phyloP scores from a whole-genome alignment of 2,888 invertebrate genomes.

The Athalia circularis region DNA sequence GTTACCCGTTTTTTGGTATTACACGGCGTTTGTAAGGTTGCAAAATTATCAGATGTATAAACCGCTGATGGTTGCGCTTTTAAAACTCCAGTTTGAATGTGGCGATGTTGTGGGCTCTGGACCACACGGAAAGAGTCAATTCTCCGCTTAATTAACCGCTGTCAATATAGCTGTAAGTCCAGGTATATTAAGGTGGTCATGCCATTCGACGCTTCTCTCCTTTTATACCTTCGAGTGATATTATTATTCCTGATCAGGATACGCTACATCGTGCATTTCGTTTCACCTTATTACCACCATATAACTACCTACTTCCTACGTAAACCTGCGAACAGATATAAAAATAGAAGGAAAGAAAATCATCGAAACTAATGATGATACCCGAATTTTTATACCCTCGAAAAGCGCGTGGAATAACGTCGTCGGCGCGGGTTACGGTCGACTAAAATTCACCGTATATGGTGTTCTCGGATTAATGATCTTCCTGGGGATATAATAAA shows the following conservation, averaged over 20 bases:
- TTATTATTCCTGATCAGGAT: constrained; percentile 14
- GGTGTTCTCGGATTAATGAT: not conserved
- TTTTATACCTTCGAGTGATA: constrained; percentile 41
- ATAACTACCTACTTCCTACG: too few relatives aligned
- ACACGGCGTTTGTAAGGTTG: constrained; percentile 18
- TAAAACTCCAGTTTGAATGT: not conserved
- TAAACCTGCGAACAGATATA: constrained; percentile 16
- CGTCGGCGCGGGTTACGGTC: not conserved
- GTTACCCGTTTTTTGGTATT: not conserved
- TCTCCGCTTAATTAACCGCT: constrained; percentile 57
- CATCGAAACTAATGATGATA: not conserved
- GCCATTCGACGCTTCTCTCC: constrained; percentile 15
- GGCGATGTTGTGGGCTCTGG: not conserved
- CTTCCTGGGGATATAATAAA: not conserved
- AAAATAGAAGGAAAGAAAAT: constrained; percentile 27
- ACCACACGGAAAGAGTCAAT: constrained; percentile 44
- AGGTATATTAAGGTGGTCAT: constrained; percentile 34
- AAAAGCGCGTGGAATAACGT: not conserved
- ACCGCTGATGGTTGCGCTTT: constrained; percentile 35
- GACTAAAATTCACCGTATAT: constrained; percentile 27
- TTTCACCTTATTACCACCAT: too few relatives aligned
- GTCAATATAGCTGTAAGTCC: constrained; percentile 56
- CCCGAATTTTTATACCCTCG: not conserved
- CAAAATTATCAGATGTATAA: constrained; percentile 51
- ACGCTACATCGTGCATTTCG: too few relatives aligned